Evolutionary conservation across 92 coral and sea anemone genomes (phyloP), one percentile per base, ranked within the genome.

Genomic region (Phenganax subtilis): DNA sequence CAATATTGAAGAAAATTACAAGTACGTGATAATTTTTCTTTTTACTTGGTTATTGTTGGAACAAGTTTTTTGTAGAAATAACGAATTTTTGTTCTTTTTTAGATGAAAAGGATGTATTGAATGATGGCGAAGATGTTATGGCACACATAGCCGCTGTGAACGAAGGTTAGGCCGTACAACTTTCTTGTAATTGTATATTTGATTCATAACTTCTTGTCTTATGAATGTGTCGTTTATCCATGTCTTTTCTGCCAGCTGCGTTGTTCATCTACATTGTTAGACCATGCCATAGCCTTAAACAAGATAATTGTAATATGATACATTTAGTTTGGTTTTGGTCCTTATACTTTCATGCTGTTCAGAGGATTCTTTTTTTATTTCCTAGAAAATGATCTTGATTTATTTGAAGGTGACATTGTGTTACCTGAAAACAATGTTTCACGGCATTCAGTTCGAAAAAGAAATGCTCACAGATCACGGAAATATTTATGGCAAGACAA

Each of bases 381-480:
- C 14, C 53, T 59, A 89, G 92, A 78, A 17, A 80, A 60, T 70
- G 66, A 82, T 31, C 71, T 89, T 31, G 74, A 90, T 14, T 72
- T 91, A 52, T 93, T 85, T 81, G 92, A 93, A 80, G 92, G 93
- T 47, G 97, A 91, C 75, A 91, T 91, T 17, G 69, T 74, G 59
- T 47, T 93, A 31, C 75, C 85, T 15, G 10, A 67, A 7, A 62
- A 78, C 15, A 54, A 54, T 5, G 44, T 11, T 52, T 71, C 60
- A 15, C 27, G 16, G 44, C 16, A 9, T 27, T 44, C 53, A 9
- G 27, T 68, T 25, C 20, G 68, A 7, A 90, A 87, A 59, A 76
- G 93, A 29, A 90, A 90, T 70, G 90, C 93, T 61, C 86, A 75
- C 20, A 67, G 93, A 15, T n/a, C 77, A 31, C 80, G 90, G 8